These are phyloP conservation scores for Artibeus lituratus DNA, from an alignment of 2,797 vertebrate species.

Conservation along the genomic window DNA sequence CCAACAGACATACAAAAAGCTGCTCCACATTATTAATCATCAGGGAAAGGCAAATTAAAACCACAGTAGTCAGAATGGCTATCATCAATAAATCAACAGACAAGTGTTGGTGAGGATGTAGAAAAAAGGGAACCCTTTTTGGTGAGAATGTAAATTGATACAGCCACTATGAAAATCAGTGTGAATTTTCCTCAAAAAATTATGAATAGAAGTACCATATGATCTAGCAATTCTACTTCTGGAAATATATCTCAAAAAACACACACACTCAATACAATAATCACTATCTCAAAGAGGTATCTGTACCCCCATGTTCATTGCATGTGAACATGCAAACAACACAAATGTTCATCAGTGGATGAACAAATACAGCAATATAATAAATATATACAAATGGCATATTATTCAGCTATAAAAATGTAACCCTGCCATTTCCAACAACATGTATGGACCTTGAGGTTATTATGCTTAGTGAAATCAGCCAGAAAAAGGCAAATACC, in stretches of 20 bases:
- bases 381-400: neutral
- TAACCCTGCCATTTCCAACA: neutral
- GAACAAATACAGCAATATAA: neutral
- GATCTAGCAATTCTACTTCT: neutral
- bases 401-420: neutral
- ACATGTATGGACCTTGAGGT: neutral
- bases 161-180: neutral
- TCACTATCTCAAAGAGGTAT: neutral
- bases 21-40: neutral
- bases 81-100: neutral
- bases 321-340: neutral
- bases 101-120: neutral
- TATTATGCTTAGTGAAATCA: neutral
- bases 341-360: neutral
- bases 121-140: neutral
- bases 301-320: neutral
- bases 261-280: neutral
- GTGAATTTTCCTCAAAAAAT: neutral
- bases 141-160: neutral
- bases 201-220: neutral
- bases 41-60: neutral
- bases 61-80: neutral
- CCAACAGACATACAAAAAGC: neutral
- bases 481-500: neutral
- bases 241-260: neutral